Base-by-base conservation (phyloP, 2,797 vertebrate species). In the Rhinella marina region DNA sequence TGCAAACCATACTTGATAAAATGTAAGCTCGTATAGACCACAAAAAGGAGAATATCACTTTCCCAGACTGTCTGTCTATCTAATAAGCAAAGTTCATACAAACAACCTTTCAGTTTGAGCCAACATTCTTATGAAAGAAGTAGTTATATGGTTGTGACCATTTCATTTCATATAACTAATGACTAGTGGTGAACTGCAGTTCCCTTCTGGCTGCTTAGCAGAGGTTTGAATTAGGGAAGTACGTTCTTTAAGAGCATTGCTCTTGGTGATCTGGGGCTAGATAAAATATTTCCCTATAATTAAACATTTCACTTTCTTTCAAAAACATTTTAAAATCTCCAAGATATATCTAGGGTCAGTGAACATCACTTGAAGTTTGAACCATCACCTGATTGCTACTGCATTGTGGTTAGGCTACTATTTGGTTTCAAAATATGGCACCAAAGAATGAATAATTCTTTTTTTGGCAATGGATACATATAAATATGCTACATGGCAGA, bases 91-190 rank as follows among this genome's bases (percentile, higher is more conserved):
- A 82, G 52, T 64, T 82, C 79, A 86, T 86, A 89, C 79, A 86
- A 89, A 82, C 72, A 89, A 59, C 80, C 88, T 86, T 89, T 86
- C 84, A 83, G 70, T 77, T 78, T 17, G 48, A 86, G 88, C 84
- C 88, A 89, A 86, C 79, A 86, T 86, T 77, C 84, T 59, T 82
- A 89, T 89, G 88, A 89, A 89, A 86, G 88, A 89, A 75, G 41
- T 59, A 76, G 84, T 86, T 89, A 89, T 89, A 78, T 59, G 48
- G 66, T 76, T 48, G 68, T 41, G 66, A 29, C 68, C 78, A 82
- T 82, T 84, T 81, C 57, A 84, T 77, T 81, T 88, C 64, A 88
- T 76, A 73, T 88, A 85, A 59, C 73, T 73, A 85, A 62, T 84
- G 82, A 84, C 68, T 61, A 27, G 68, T 52, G 66, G 29, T 52